Evolutionary conservation across 2,888 invertebrate genomes (phyloP), one percentile per base, ranked within the genome.

Genomic region (Idaea biselata): DNA sequence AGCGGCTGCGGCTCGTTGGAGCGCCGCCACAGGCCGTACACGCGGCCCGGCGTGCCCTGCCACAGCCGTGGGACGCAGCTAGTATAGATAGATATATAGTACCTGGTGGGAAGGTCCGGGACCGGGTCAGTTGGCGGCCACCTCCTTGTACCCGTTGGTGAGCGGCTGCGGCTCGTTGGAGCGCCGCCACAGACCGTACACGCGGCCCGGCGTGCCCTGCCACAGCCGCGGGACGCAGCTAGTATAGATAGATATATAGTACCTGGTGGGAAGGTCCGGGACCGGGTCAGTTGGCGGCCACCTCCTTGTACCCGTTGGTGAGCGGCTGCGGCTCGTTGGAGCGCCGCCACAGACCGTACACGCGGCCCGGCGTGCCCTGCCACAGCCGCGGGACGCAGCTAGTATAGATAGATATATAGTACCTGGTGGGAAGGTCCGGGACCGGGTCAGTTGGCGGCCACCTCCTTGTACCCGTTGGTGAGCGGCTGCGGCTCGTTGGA

Each of bases 141-240:
- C 87, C 82, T 93, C 93, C 82, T 89, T 90, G 80, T 81, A 89
- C 44, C 91, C 91, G 80, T 90, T 91, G 72, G 88, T 73, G 66
- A 84, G 65, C 17, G 89, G 87, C 75, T 82, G 75, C 64, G 81
- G 56, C 18, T 93, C 93, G 73, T 94, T 94, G 69, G 93, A 93
- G 84, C 97, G 97, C 77, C 97, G 97, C 98, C 98, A 98, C 66
- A 98, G 93, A 2, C 98, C 98, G 87, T 98, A 98, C 14, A 96
- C 98, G 84, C 98, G 98, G 61, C 99, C 99, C 58, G 99, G 96
- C 60, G 97, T 97, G 61, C 97, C 98, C 91, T 99, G 99, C 99
- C 99, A 99, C 74, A 99, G 94, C 69, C 99, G 95, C 73, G 99
- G 94, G 0, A 99, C 99, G 70, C 99, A n/a, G n/a, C n/a, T n/a